Evolutionary conservation across 2,113 vertebrate genomes (phyloP).

Genomic region (Aegypius monachus): DNA sequence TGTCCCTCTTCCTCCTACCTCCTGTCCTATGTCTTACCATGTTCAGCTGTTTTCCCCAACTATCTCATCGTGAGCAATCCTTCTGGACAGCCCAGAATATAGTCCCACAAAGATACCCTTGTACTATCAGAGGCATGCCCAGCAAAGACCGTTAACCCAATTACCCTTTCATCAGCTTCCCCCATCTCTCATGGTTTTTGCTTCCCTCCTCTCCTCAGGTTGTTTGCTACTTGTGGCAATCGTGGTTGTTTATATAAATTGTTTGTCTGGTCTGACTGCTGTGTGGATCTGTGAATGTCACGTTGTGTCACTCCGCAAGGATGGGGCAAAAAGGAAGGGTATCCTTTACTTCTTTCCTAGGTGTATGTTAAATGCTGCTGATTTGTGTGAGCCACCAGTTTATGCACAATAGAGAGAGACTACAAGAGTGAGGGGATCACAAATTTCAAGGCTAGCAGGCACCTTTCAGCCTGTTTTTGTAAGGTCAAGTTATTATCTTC

Average conservation of each 20-base stretch:
- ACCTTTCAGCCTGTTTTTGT: neutral
- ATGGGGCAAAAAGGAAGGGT: neutral
- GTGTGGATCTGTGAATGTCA: neutral
- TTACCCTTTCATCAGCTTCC: neutral
- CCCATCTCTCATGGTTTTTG: neutral
- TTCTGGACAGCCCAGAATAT: neutral
- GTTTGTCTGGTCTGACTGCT: neutral
- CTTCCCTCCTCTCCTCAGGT: neutral
- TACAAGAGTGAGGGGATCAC: neutral
- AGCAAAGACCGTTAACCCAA: neutral
- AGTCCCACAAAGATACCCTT: neutral
- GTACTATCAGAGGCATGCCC: neutral
- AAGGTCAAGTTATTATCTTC: neutral
- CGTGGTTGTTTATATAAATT: neutral
- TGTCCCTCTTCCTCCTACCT: neutral
- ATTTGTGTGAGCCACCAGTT: neutral
- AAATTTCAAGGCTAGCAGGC: neutral
- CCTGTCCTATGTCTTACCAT: neutral
- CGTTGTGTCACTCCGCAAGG: neutral
- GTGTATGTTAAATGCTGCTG: neutral
- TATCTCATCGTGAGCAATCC: neutral
- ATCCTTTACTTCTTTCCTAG: neutral
- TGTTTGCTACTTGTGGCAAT: neutral
- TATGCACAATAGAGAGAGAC: neutral
- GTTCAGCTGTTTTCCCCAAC: rapidly evolving